These are phyloP conservation scores for Asarcornis scutulata DNA, from an alignment of 2,113 vertebrate species.

Conservation along the genomic window DNA sequence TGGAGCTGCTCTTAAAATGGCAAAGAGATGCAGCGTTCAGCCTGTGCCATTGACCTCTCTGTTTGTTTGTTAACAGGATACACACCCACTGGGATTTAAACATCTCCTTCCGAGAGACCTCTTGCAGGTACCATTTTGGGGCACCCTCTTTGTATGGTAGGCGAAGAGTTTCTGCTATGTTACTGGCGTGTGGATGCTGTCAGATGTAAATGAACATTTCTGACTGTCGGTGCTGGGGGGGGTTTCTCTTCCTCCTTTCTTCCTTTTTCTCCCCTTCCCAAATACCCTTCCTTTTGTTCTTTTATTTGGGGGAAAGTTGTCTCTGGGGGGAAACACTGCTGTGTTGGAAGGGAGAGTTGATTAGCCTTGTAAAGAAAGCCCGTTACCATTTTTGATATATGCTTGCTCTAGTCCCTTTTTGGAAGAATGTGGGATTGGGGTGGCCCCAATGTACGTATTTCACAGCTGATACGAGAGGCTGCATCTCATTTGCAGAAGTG, in stretches of 20 bases:
- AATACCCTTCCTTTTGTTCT: not conserved
- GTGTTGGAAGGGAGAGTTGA: not conserved
- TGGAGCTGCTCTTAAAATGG: not conserved
- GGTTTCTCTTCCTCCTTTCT: not conserved
- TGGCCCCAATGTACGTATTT: not conserved
- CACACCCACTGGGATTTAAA: slow-evolving; percentile 85
- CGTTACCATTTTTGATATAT: not conserved
- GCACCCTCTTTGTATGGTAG: slow-evolving; percentile 29
- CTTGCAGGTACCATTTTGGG: slow-evolving; percentile 78
- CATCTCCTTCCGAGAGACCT: slow-evolving; percentile 85
- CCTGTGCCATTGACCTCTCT: slow-evolving; percentile 25
- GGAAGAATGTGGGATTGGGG: not conserved
- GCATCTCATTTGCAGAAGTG: not conserved
- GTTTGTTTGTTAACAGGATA: slow-evolving; percentile 72
- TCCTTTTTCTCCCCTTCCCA: not conserved
- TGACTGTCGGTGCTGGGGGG: not conserved
- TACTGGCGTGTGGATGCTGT: not conserved
- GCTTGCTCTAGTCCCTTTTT: not conserved
- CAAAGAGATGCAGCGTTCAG: not conserved
- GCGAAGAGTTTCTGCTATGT: not conserved
- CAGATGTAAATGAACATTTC: not conserved
- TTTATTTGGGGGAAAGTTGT: not conserved
- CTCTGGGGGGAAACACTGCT: not conserved
- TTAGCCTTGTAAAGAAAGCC: not conserved
- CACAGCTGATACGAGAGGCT: not conserved